Evolutionary conservation across 2,797 vertebrate genomes (phyloP), one percentile per base, ranked within the genome.

Genomic region (Selene dorsalis): DNA sequence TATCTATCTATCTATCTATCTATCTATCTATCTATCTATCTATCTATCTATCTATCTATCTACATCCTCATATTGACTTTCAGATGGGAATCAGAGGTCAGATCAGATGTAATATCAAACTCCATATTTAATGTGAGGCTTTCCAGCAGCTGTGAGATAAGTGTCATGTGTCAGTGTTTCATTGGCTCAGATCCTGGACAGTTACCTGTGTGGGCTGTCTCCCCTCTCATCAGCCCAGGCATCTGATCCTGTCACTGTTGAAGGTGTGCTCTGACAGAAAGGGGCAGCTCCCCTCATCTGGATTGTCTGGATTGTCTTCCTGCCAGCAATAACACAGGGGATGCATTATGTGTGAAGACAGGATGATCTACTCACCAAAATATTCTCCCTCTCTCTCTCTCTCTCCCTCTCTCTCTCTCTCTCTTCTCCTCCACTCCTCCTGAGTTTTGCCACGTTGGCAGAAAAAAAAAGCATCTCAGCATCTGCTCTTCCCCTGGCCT

Each of bases 401-500:
- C 47, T 59, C 28, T 66, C 41, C 64, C 59, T 62, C 53, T 26
- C 3, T 16, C 45, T 20, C 43, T 30, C 48, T 56, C 28, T 66
- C 41, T 64, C 59, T 57, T 48, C 47, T 41, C 26, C 22, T 61
- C 79, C 7, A 0, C 70, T 64, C 55, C 48, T 71, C 59, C 58
- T 66, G 22, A 47, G 45, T 67, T 82, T 75, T 83, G 89, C 89
- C 88, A 91, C 75, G 84, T 73, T 79, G 68, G 84, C 90, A 87
- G 66, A 71, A 73, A 62, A 47, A 59, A 61, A 72, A 59, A 57
- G 10, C 45, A 73, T 63, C n/a, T n/a, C 43, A 64, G 64, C 62
- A 66, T 73, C 60, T 81, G 73, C 68, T 75, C 65, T 57, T 84
- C 59, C 60, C 80, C 75, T 76, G 75, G 71, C 79, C 53, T 70